Base-by-base conservation (phyloP, 2,888 invertebrate genomes). In the Drosophila histrio region DNA sequence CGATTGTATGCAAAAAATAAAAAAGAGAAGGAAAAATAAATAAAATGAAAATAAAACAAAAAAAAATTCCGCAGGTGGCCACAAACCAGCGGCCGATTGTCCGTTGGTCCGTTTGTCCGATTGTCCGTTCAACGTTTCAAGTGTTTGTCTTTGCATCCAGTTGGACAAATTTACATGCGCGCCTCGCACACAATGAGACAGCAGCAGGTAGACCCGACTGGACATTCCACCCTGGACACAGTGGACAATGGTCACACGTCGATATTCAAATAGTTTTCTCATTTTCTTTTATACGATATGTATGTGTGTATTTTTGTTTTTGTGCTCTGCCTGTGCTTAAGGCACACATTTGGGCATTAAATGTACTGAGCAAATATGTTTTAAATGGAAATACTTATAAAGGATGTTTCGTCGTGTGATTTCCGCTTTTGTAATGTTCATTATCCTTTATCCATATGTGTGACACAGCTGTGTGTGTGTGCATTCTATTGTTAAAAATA, bases 141-240 rank as follows among this genome's bases (percentile, higher is more conserved):
- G 88, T 82, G 79, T 86, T 88, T 84, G 88, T 69, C 83, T 73
- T 78, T 82, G 88, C 86, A 72, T 78, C 50, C 75, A 72, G 71
- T 81, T 77, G 80, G 87, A 88, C 87, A 84, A 84, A 84, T 84
- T 84, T 84, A 88, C 87, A 88, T 88, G 83, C 73, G 72, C 72
- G 82, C 68, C 81, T 65, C 39, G 72, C 79, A 76, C 75, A 87
- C 85, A 87, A 81, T 74, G 66, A 67, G 72, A 34, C 49, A 24
- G 13, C 61, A 52, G 61, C 67, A 72, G 72, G 61, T 65, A 62
- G 72, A 52, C 49, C 58, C 17, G 50, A 22, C 58, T 71, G 61
- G 50, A 26, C 60, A 61, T 58, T 68, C 56, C 65, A 28, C 49
- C 13, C 71, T 24, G 38, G 52, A 28, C 60, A 38, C 41, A 41